phyloP scores from a whole-genome alignment of 2,888 invertebrate genomes.

The Selenia dentaria region DNA sequence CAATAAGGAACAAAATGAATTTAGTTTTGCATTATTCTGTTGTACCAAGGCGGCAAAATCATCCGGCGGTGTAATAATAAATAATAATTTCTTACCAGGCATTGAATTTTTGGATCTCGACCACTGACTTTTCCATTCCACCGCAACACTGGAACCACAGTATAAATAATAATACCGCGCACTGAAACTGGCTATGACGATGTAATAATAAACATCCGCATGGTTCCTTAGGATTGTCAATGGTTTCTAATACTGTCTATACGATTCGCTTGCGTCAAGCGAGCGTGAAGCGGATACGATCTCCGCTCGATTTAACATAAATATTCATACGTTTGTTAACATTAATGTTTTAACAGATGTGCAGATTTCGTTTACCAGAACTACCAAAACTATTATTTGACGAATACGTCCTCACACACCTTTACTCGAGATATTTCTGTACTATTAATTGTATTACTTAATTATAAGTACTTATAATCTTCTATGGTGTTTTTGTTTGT shows the following conservation, averaged over 20 bases:
- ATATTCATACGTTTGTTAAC: conserved; percentile 38
- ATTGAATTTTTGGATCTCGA: background rate
- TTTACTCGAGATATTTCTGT: no score
- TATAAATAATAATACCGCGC: no score
- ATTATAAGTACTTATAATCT: no score
- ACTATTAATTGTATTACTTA: no score
- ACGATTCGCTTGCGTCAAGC: conserved; percentile 41
- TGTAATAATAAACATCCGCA: background rate
- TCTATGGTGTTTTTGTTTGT: no score
- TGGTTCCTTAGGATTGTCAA: conserved; percentile 43
- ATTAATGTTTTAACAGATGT: conserved; percentile 35
- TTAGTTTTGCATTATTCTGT: no score
- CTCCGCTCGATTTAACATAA: conserved; percentile 44
- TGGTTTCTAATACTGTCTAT: conserved; percentile 42
- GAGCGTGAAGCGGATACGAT: conserved; percentile 47
- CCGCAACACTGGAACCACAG: no score
- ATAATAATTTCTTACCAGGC: background rate
- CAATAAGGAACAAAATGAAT: no score
- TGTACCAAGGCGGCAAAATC: no score
- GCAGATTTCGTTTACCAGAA: conserved; percentile 17
- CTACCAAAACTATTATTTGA: no score
- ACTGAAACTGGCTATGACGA: background rate
- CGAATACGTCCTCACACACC: no score
- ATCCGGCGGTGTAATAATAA: no score
- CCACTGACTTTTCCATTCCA: background rate